These are phyloP conservation scores for Calyptommatus sinebrachiatus DNA, from an alignment of 2,113 vertebrate species.

Conservation along the genomic window DNA sequence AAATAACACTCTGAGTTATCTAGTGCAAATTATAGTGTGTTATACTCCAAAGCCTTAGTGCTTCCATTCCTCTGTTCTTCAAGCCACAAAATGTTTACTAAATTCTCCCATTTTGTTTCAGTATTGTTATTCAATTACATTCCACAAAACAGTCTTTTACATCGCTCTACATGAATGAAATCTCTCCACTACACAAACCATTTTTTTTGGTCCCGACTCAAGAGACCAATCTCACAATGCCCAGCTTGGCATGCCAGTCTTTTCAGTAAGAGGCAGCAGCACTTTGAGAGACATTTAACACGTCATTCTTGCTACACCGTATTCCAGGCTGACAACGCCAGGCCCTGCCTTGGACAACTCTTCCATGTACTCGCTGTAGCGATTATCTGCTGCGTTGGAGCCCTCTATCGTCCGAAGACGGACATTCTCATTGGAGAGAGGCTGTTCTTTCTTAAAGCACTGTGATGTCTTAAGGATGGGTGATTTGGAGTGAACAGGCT, in stretches of 20 bases:
- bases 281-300: conserved; percentile 69
- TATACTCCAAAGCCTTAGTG: conserved; percentile 19
- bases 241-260: conserved; percentile 19
- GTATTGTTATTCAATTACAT: conserved; percentile 22
- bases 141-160: conserved; percentile 50
- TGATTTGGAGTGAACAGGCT: conserved; percentile 64
- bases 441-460: conserved; percentile 80
- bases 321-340: conserved; percentile 89
- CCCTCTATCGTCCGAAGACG: conserved; percentile 89
- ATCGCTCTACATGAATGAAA: conserved; percentile 45
- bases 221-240: conserved; percentile 38
- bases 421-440: conserved; percentile 65
- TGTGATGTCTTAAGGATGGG: conserved; percentile 75
- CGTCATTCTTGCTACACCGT: conserved; percentile 93
- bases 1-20: conserved; percentile 45
- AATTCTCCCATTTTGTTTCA: conserved; percentile 45
- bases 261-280: conserved; percentile 5
- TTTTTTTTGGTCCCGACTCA: conserved; percentile 44
- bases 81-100: conserved; percentile 29
- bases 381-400: conserved; percentile 87
- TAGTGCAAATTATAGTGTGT: conserved; percentile 56
- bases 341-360: conserved; percentile 87
- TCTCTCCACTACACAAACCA: conserved; percentile 38
- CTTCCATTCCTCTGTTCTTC: conserved; percentile 4
- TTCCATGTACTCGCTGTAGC: conserved; percentile 81